Conservation (phyloP, 1,140 invertebrate genomes). For the Diplogasteroides magnus region DNA sequence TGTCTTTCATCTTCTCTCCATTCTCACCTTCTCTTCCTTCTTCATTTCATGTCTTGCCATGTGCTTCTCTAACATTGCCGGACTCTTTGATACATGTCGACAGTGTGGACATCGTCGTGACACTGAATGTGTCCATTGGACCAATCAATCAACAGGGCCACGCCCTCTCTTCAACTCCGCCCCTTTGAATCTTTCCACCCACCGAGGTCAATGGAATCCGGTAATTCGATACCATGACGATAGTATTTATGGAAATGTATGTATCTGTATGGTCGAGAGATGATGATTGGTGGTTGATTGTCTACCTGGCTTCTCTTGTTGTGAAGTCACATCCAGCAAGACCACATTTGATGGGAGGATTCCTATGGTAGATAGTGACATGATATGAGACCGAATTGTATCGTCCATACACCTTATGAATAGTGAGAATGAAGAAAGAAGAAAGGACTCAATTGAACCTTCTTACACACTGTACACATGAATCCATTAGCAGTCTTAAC, state of each 20-base stretch:
- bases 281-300: neutral
- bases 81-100: constrained; percentile 50
- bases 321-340: constrained; percentile 49
- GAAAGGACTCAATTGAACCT: constrained; percentile 19
- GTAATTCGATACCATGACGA: constrained; percentile 48
- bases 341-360: constrained; percentile 51
- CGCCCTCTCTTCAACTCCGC: too few relatives aligned
- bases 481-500: constrained; percentile 46
- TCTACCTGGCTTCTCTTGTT: constrained; percentile 38
- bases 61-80: constrained; percentile 54
- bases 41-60: constrained; percentile 34
- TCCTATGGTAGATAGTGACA: constrained; percentile 55
- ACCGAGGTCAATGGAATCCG: constrained; percentile 51
- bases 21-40: neutral
- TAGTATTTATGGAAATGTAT: constrained; percentile 56
- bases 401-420: constrained; percentile 42
- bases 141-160: too few relatives aligned
- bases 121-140: neutral
- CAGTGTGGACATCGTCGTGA: constrained; percentile 23
- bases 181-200: neutral
- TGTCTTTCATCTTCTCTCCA: neutral
- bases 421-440: neutral
- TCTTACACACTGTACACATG: constrained; percentile 50
- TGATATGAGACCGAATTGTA: constrained; percentile 55
- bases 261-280: constrained; percentile 27